phyloP scores from a whole-genome alignment of 2,797 vertebrate genomes.

The Pogoniulus pusillus region DNA sequence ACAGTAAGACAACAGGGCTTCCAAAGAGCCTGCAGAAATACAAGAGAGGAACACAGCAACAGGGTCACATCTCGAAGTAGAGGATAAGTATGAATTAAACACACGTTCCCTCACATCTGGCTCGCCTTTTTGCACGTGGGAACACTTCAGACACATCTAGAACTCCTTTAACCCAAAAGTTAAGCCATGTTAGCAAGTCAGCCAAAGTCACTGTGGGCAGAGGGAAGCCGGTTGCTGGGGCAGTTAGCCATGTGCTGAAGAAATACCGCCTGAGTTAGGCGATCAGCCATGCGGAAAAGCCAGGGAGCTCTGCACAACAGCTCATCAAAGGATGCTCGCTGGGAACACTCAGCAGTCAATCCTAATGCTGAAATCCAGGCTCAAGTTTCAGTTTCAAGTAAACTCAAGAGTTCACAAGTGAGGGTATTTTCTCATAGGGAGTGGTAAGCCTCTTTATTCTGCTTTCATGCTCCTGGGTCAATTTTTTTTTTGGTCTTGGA shows the following conservation, averaged over 20 bases:
- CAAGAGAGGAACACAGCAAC: not conserved
- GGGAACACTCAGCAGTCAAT: slow-evolving; percentile 36
- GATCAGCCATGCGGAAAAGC: slow-evolving; percentile 44
- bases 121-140: slow-evolving; percentile 27
- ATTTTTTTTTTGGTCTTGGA: not conserved
- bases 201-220: slow-evolving; percentile 27
- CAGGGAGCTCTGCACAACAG: not conserved
- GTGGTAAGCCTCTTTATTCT: slow-evolving; percentile 27
- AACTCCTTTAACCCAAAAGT: slow-evolving; percentile 49
- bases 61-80: slow-evolving; percentile 24
- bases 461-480: slow-evolving; percentile 3
- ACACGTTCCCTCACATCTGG: not conserved
- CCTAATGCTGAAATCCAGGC: slow-evolving; percentile 10
- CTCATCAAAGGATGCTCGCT: slow-evolving; percentile 42
- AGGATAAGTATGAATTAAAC: not conserved
- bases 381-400: slow-evolving; percentile 55
- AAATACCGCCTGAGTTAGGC: not conserved
- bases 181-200: slow-evolving; percentile 28
- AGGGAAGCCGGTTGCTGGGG: not conserved
- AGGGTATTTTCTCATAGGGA: slow-evolving; percentile 54
- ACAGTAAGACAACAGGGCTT: not conserved
- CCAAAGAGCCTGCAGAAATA: not conserved
- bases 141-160: slow-evolving; percentile 30
- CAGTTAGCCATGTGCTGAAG: slow-evolving; percentile 3
- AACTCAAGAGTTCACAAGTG: slow-evolving; percentile 31